Conservation (phyloP, 2,113 vertebrate genomes). For the Gasterosteus aculeatus region DNA sequence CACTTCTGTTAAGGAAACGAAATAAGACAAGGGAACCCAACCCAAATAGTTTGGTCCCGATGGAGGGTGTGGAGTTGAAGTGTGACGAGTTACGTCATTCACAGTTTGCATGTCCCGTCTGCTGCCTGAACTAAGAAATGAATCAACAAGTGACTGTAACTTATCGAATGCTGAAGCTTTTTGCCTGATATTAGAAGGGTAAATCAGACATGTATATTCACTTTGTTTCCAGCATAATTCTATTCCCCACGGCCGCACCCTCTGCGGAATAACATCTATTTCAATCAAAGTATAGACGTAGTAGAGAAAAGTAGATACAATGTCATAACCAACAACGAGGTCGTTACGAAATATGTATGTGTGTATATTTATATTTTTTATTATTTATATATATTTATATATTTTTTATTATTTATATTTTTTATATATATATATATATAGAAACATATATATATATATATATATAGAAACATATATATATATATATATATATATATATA, state of each 20-base stretch:
- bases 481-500: too few species aligned
- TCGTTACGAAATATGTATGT: not conserved
- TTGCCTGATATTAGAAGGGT: too few species aligned
- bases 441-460: too few species aligned
- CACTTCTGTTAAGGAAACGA: not conserved
- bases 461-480: too few species aligned
- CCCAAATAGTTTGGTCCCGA: slow-evolving; percentile 38
- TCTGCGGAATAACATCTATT: not conserved
- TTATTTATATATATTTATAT: too few species aligned
- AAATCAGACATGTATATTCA: not conserved
- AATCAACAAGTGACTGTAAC: slow-evolving; percentile 43
- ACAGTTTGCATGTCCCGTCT: slow-evolving; percentile 39
- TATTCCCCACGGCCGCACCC: not conserved
- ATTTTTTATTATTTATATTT: too few species aligned
- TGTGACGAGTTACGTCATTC: slow-evolving; percentile 76
- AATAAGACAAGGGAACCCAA: slow-evolving; percentile 15
- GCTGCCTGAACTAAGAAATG: slow-evolving; percentile 20
- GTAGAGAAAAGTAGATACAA: not conserved
- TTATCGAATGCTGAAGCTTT: not conserved
- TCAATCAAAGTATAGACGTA: not conserved
- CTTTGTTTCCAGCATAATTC: not conserved
- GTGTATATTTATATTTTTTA: too few species aligned
- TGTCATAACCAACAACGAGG: not conserved
- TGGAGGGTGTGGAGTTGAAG: slow-evolving; percentile 66
- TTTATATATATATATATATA: too few species aligned